A percentile compares a stretch with the other conserved stretches of the same genome.
These are phyloP conservation scores for Scaeva pyrastri DNA, from an alignment of 2,888 invertebrate genomes.

Conservation along the genomic window DNA sequence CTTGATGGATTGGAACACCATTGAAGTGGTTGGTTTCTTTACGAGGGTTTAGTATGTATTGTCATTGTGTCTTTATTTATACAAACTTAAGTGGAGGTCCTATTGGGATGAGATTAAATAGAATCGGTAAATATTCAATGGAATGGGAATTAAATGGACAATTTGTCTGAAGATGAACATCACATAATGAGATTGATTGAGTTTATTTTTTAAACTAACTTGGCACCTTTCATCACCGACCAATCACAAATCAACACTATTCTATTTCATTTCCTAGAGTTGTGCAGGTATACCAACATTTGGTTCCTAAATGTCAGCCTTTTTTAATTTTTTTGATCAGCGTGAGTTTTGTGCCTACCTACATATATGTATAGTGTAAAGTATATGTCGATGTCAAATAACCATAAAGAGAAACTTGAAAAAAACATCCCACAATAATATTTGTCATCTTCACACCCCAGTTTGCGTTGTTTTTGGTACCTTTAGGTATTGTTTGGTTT, in stretches of 20 bases:
- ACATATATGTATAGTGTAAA: not conserved
- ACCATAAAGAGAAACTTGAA: constrained; percentile 15
- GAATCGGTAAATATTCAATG: constrained; percentile 31
- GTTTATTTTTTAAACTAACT: constrained; percentile 29
- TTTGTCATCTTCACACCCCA: constrained; percentile 66
- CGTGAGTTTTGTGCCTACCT: not conserved
- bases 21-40: constrained; percentile 45
- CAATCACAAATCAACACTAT: constrained; percentile 59
- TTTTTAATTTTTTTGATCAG: not conserved
- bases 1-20: constrained; percentile 42
- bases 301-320: not conserved
- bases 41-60: constrained; percentile 27
- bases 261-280: not conserved
- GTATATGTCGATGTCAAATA: constrained; percentile 20
- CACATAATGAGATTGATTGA: constrained; percentile 28
- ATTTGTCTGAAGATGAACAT: constrained; percentile 38
- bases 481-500: not conserved
- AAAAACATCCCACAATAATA: constrained; percentile 74
- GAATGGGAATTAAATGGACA: constrained; percentile 51
- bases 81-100: constrained; percentile 43
- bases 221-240: constrained; percentile 61
- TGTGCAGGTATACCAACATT: not conserved
- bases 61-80: constrained; percentile 41
- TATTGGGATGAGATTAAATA: constrained; percentile 34
- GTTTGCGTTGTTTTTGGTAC: not conserved